A percentile compares a stretch with the other conserved stretches of the same genome.
Conservation (phyloP, 92 coral and sea anemone species). For the Parazoanthus swiftii region DNA sequence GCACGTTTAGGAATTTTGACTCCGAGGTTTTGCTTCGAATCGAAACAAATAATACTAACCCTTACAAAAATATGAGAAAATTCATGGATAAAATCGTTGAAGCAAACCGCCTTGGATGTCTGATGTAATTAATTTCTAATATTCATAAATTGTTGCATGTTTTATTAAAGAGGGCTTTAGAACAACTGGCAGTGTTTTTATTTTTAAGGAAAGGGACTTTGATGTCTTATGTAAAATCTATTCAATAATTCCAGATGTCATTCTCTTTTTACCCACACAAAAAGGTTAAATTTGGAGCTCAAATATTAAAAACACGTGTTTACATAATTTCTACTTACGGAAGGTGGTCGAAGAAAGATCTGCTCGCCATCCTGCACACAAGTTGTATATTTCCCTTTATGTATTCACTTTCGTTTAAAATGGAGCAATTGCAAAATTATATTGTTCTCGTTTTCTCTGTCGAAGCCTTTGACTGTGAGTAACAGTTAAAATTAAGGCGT, state of each 20-base stretch:
- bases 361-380: not conserved
- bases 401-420: not conserved
- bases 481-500: not conserved
- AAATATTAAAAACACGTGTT: not conserved
- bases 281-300: not conserved
- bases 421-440: not conserved
- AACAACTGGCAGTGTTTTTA: not conserved
- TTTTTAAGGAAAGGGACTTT: not conserved
- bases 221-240: not conserved
- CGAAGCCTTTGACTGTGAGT: not conserved
- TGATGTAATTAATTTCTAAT: not conserved
- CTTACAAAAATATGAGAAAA: not conserved
- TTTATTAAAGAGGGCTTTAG: not conserved
- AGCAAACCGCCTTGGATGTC: not conserved
- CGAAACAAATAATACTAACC: not conserved
- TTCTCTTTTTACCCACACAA: not conserved
- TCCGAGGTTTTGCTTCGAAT: not conserved
- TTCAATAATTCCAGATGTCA: not conserved
- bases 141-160: not conserved
- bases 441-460: not conserved
- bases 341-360: constrained; percentile 3
- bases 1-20: not conserved
- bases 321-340: constrained; percentile 4
- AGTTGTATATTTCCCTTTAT: not conserved
- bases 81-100: too few species aligned